Percentiles rank a stretch among this genome's conserved stretches.
These are phyloP conservation scores for Operophtera brumata DNA, from an alignment of 2,888 invertebrate species.

Conservation along the genomic window DNA sequence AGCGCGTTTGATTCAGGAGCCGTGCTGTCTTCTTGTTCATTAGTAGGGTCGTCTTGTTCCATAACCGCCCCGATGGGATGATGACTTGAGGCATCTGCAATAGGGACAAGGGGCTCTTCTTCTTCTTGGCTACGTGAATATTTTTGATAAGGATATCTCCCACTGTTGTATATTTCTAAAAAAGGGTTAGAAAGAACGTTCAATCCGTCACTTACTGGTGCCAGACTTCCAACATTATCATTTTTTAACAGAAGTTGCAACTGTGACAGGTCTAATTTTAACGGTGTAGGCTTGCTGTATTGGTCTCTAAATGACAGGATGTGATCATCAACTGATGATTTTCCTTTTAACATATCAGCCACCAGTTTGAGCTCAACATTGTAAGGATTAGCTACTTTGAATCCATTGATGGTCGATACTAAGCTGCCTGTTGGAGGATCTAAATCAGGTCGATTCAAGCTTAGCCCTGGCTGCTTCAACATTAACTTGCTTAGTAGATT, in stretches of 20 bases:
- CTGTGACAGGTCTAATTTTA: conserved; percentile 65
- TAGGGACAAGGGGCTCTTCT: conserved; percentile 67
- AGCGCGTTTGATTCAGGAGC: conserved; percentile 53
- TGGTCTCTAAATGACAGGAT: conserved; percentile 58
- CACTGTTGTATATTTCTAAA: conserved; percentile 60
- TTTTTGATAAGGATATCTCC: conserved; percentile 67
- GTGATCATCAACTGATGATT: conserved; percentile 60
- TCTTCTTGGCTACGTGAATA: conserved; percentile 76
- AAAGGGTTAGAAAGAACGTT: conserved; percentile 56
- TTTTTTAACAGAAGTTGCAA: conserved; percentile 65
- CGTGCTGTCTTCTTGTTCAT: conserved; percentile 50
- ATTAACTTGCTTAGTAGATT: conserved; percentile 62
- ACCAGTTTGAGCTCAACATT: conserved; percentile 75
- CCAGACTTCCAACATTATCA: conserved; percentile 53
- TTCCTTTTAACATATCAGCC: conserved; percentile 73
- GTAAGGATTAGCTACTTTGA: conserved; percentile 76
- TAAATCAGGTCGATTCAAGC: conserved; percentile 58
- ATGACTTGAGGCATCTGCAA: conserved; percentile 65
- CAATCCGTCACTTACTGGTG: conserved; percentile 50
- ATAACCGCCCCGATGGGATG: conserved; percentile 76
- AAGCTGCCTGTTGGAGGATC: conserved; percentile 51
- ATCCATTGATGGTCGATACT: conserved; percentile 71
- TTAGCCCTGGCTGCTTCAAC: conserved; percentile 54
- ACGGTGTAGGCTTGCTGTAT: conserved; percentile 53
- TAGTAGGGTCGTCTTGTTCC: conserved; percentile 62